Evolutionary conservation across 2,888 invertebrate genomes (phyloP), one percentile per base, ranked within the genome.

Genomic region (Xylocampa areola): DNA sequence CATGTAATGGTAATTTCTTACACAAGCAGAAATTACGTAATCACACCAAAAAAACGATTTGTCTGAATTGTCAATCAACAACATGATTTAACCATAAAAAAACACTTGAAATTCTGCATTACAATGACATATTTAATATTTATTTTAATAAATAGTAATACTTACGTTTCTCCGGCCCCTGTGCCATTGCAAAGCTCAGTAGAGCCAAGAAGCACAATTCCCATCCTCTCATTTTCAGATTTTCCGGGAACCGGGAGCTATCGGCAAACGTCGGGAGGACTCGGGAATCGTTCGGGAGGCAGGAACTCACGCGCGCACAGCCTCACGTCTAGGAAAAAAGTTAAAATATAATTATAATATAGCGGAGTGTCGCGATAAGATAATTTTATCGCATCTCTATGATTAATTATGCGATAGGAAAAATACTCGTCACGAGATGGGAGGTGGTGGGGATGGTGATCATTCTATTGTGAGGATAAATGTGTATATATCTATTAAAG

Each of bases 341-440:
- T 73, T 76, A 72, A 82, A 80, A 77, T 84, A 79, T 78, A 86
- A 81, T 77, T 77, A 78, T 66, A 69, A 68, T 64, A 63, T 30
- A 67, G 47, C 60, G 52, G 41, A 51, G 30, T 52, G 51, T 16
- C 65, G 23, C 1, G 90, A 88, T 90, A 89, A 90, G 91, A 90
- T 89, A 88, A 79, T 57, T 68, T 87, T 87, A 89, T 89, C 87
- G 75, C 59, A 68, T 75, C 70, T 73, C 73, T 77, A 73, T 88
- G 87, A 89, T 89, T 87, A 89, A 87, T 88, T 86, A 82, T 50
- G 80, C 70, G 85, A 81, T 88, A 89, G 91, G 91, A 91, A 90
- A 91, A 91, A 85, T 81, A 90, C 88, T 83, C 77, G 87, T 92
- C 92, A 92, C 92, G 92, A 90, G 92, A 88, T 84, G 32, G 32